Conservation (phyloP, 1,140 invertebrate genomes). For the Drosophila insularis region DNA sequence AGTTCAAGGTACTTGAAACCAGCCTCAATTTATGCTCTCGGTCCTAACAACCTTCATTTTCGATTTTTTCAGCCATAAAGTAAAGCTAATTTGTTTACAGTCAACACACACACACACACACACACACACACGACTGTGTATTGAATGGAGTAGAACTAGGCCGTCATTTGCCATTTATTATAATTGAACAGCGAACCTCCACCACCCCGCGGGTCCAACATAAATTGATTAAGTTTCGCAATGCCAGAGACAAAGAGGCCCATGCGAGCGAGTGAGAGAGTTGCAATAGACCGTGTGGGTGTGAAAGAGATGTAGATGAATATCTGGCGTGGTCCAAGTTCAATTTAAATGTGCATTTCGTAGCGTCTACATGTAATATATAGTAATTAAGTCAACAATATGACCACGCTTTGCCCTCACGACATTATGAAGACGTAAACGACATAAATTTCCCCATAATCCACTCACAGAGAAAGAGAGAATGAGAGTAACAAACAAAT, state of each 20-base stretch:
- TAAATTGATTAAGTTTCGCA: slow-evolving; percentile 65
- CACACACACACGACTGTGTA: not conserved
- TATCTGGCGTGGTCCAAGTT: slow-evolving; percentile 19
- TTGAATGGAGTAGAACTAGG: slow-evolving; percentile 43
- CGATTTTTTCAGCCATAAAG: slow-evolving; percentile 29
- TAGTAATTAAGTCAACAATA: slow-evolving; percentile 55
- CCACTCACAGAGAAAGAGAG: not conserved
- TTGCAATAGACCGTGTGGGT: not conserved
- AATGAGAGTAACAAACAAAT: slow-evolving; percentile 40
- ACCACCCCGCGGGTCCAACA: slow-evolving; percentile 36
- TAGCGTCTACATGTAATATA: slow-evolving; percentile 20
- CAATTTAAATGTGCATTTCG: slow-evolving; percentile 61
- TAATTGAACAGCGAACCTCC: slow-evolving; percentile 47
- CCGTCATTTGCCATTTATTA: slow-evolving; percentile 56
- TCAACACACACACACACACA: slow-evolving; percentile 25
- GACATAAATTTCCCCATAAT: slow-evolving; percentile 24
- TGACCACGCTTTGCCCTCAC: slow-evolving; percentile 18
- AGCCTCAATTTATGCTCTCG: not conserved
- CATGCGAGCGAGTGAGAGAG: not conserved
- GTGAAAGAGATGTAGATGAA: not conserved
- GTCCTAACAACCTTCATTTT: slow-evolving; percentile 22
- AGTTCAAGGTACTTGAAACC: not conserved
- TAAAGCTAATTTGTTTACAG: slow-evolving; percentile 50
- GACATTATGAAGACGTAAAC: slow-evolving; percentile 5
- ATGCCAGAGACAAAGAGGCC: slow-evolving; percentile 20